Evolutionary conservation across 2,888 invertebrate genomes (phyloP).

Genomic region (Acleris cristana): DNA sequence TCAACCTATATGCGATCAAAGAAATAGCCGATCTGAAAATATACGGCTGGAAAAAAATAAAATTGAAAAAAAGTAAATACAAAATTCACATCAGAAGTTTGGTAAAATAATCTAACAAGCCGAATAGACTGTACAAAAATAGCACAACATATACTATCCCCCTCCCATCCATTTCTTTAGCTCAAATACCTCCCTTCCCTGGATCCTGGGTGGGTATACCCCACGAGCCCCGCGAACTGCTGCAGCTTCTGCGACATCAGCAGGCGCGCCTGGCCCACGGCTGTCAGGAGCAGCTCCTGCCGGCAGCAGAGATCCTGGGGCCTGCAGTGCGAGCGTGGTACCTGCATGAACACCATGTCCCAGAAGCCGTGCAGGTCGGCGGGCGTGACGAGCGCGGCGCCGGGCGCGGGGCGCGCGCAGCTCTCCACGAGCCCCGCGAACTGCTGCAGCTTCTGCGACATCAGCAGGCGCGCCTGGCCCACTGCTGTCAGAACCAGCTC

Average conservation of each 20-base stretch:
- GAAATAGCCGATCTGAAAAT: too few relatives aligned
- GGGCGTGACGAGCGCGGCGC: conserved; percentile 82
- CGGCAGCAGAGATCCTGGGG: neutral
- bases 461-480: conserved; percentile 90
- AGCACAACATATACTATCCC: too few relatives aligned
- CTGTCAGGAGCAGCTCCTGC: conserved; percentile 84
- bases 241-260: conserved; percentile 88
- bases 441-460: conserved; percentile 90
- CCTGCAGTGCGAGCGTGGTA: neutral
- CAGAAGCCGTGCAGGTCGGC: conserved; percentile 94
- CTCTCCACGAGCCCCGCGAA: conserved; percentile 85
- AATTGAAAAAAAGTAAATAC: too few relatives aligned
- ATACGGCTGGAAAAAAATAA: too few relatives aligned
- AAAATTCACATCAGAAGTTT: too few relatives aligned
- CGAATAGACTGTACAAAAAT: too few relatives aligned
- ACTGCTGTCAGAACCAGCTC: conserved; percentile 87
- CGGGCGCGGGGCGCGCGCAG: conserved; percentile 67
- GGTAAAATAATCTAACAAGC: too few relatives aligned
- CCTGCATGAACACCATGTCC: conserved; percentile 91
- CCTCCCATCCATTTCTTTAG: too few relatives aligned
- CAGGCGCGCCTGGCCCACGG: conserved; percentile 62
- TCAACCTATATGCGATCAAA: too few relatives aligned
- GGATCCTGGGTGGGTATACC: too few relatives aligned
- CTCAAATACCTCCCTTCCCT: too few relatives aligned
- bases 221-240: too few relatives aligned